Evolutionary conservation across 2,113 vertebrate species (phyloP).

Genomic region (Raja brachyura): DNA sequence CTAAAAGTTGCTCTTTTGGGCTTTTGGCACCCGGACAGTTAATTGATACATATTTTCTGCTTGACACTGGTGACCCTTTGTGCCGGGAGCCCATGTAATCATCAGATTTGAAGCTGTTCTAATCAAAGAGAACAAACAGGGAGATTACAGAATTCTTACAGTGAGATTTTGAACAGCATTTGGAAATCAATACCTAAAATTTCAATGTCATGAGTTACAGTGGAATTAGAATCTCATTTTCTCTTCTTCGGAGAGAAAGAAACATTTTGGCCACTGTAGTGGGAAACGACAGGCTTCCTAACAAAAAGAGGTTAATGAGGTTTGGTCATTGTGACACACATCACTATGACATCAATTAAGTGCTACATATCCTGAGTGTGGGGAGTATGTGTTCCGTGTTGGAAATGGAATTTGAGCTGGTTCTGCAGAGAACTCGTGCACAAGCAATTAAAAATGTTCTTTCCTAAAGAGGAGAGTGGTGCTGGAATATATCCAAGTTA

Average conservation of each 20-base stretch:
- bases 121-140: not conserved
- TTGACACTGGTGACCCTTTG: not conserved
- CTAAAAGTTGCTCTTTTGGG: not conserved
- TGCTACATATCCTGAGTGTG: not conserved
- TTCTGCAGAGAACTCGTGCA: not conserved
- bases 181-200: not conserved
- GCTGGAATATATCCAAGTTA: not conserved
- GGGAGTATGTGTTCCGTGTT: not conserved
- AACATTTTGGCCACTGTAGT: not conserved
- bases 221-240: not conserved
- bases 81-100: not conserved
- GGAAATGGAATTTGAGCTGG: not conserved
- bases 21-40: not conserved
- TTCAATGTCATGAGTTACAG: not conserved
- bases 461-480: not conserved
- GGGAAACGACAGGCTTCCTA: not conserved
- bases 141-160: not conserved
- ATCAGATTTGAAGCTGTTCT: not conserved
- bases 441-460: not conserved
- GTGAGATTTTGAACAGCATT: not conserved
- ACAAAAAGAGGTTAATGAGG: not conserved
- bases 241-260: not conserved
- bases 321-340: not conserved
- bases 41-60: not conserved
- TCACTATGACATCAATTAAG: not conserved